A percentile compares a stretch with the other conserved stretches of the same genome.
phyloP scores from a whole-genome alignment of 2,113 vertebrate genomes.

The Cromileptes altivelis region DNA sequence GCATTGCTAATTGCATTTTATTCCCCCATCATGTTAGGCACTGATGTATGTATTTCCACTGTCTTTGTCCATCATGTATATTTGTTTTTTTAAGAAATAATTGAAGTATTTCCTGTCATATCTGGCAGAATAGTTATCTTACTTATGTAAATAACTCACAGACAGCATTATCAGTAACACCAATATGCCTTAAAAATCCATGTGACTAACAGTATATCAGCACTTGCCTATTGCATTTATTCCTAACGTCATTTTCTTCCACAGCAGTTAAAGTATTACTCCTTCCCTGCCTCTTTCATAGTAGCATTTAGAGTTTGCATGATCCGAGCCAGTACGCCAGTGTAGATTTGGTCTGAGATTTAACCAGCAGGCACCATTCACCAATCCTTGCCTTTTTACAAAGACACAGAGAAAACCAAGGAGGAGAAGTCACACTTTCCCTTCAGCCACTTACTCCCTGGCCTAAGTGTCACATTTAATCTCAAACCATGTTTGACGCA shows the following conservation, averaged over 20 bases:
- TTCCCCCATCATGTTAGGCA: not conserved
- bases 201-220: slow-evolving; percentile 10
- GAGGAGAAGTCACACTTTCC: slow-evolving; percentile 32
- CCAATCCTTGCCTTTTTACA: slow-evolving; percentile 1
- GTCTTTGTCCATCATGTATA: not conserved
- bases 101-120: not conserved
- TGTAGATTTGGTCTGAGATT: slow-evolving; percentile 29
- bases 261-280: slow-evolving; percentile 19
- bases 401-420: not conserved
- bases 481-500: slow-evolving; percentile 21
- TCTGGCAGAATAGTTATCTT: not conserved
- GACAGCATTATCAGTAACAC: not conserved
- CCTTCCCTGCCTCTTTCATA: not conserved
- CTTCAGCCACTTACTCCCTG: slow-evolving; percentile 33
- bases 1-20: slow-evolving; percentile 23
- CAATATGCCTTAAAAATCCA: not conserved
- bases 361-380: slow-evolving; percentile 13
- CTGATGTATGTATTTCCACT: not conserved
- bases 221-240: not conserved
- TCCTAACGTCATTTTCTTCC: slow-evolving; percentile 36
- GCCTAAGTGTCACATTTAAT: slow-evolving; percentile 36
- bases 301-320: slow-evolving; percentile 31
- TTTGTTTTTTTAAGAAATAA: not conserved
- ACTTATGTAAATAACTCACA: slow-evolving; percentile 1
- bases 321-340: slow-evolving; percentile 18